These are phyloP conservation scores for Silurus lanzhouensis DNA, from an alignment of 2,797 vertebrate species.

Conservation along the genomic window DNA sequence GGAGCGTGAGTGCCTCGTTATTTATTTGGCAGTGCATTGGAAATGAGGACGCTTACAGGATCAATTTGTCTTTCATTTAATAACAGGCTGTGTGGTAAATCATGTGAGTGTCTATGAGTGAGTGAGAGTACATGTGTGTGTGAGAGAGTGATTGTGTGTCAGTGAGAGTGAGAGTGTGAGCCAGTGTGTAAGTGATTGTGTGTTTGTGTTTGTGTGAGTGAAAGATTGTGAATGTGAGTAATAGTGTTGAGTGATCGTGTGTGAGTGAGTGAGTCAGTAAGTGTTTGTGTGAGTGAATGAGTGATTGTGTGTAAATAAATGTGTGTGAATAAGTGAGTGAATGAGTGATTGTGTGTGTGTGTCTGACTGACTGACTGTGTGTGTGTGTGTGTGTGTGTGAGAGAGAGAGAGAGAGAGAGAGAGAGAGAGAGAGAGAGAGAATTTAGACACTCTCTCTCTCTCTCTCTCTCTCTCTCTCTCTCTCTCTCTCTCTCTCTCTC, in stretches of 20 bases:
- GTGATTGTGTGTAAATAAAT: neutral
- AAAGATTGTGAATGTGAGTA: neutral
- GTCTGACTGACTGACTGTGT: neutral
- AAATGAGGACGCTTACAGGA: conserved; percentile 70
- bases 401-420: too few species aligned
- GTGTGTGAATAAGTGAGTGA: neutral
- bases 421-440: neutral
- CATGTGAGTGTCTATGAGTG: conserved; percentile 61
- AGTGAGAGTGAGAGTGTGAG: neutral
- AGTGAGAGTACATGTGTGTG: neutral
- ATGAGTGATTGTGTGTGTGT: neutral
- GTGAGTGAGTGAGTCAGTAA: neutral
- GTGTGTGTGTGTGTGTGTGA: conserved; percentile 7
- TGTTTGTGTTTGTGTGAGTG: neutral
- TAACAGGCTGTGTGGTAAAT: conserved; percentile 68
- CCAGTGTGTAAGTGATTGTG: neutral
- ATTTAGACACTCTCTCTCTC: too few species aligned
- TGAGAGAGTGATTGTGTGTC: neutral
- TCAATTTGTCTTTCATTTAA: conserved; percentile 76
- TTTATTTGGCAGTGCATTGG: conserved; percentile 64
- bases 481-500: too few species aligned
- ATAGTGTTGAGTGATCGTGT: conserved; percentile 29
- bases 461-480: too few species aligned
- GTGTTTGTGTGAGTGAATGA: neutral
- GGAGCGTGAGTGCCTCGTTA: conserved; percentile 30